phyloP scores from a whole-genome alignment of 2,888 invertebrate species.

The Cheilosia impressa region DNA sequence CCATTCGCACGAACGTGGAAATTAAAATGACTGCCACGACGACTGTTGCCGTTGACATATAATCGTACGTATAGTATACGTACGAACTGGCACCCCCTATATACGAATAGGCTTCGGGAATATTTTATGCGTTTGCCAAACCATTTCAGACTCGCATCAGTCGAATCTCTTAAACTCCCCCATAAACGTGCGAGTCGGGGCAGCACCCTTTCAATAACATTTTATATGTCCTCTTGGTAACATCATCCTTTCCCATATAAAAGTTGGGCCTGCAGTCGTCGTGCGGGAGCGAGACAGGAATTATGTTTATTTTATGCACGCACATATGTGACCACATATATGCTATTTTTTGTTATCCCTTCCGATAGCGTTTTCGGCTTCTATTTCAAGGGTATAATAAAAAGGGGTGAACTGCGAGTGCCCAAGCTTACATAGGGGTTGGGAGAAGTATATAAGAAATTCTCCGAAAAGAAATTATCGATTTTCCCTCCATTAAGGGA shows the following conservation, averaged over 20 bases:
- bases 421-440: constrained; percentile 6
- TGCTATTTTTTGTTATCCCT: constrained; percentile 22
- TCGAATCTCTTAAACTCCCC: constrained; percentile 19
- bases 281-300: constrained; percentile 25
- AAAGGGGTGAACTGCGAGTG: constrained; percentile 62
- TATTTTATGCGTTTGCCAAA: constrained; percentile 58
- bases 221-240: constrained; percentile 17
- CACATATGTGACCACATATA: constrained; percentile 53
- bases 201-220: constrained; percentile 35
- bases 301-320: constrained; percentile 58
- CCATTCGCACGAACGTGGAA: constrained; percentile 29
- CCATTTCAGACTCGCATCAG: constrained; percentile 30
- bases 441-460: neutral
- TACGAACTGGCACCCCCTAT: neutral
- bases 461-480: neutral
- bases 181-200: neutral
- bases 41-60: constrained; percentile 41
- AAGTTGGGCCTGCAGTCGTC: neutral
- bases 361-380: constrained; percentile 32
- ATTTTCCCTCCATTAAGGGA: neutral
- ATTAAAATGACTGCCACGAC: constrained; percentile 55
- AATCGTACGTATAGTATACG: no score
- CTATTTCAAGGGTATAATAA: constrained; percentile 47
- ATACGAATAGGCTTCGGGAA: constrained; percentile 1
- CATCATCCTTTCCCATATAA: constrained; percentile 10